Conservation (phyloP, 1,140 invertebrate genomes). For the Schlechtendalia chinensis region DNA sequence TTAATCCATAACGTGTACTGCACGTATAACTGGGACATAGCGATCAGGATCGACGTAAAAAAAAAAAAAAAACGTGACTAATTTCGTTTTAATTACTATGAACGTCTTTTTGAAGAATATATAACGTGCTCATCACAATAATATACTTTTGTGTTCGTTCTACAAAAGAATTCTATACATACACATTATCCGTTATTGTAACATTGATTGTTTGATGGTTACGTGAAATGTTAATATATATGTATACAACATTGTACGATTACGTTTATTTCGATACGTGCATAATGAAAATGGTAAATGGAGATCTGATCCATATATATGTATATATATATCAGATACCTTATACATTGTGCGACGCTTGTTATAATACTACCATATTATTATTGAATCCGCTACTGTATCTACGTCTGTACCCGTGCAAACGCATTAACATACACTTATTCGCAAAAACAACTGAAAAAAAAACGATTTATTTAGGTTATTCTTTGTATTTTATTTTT, state of each 20-base stretch:
- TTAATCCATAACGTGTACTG: background rate
- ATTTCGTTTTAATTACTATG: constrained; percentile 35
- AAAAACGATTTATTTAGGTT: no score
- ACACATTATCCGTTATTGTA: background rate
- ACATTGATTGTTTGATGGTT: background rate
- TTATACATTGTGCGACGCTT: background rate
- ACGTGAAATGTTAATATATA: no score
- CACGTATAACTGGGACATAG: background rate
- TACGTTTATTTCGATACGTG: no score
- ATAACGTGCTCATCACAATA: background rate
- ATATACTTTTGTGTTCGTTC: background rate
- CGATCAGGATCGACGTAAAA: background rate
- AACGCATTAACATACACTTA: no score
- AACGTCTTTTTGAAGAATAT: background rate
- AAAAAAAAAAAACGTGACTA: constrained; percentile 16
- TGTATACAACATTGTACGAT: no score
- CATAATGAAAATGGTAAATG: no score
- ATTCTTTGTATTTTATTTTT: no score
- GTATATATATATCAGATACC: no score
- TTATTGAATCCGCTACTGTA: no score
- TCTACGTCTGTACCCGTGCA: no score
- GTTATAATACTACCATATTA: background rate
- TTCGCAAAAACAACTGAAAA: no score
- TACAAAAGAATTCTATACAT: background rate
- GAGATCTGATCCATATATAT: no score